A percentile compares a stretch with the other conserved stretches of the same genome.
Conservation (phyloP, 2,113 vertebrate genomes). For the Colistium nudipinnis region DNA sequence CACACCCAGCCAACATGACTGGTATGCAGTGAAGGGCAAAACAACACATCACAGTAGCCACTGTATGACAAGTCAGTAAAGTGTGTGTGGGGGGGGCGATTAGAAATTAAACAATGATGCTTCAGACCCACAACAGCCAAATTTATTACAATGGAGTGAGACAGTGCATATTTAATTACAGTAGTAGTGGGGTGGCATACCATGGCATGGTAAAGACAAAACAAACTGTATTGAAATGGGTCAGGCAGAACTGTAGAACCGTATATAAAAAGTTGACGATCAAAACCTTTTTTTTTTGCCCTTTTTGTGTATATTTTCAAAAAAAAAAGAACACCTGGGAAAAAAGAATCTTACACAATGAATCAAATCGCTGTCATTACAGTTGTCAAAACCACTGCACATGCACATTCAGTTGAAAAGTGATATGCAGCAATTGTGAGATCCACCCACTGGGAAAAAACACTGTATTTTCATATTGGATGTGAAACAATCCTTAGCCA, state of each 20-base stretch:
- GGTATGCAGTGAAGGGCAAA: slow-evolving; percentile 51
- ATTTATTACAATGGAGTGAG: slow-evolving; percentile 75
- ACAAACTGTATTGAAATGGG: slow-evolving; percentile 40
- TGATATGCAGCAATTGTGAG: slow-evolving; percentile 32
- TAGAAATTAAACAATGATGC: slow-evolving; percentile 16
- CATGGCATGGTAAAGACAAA: slow-evolving; percentile 43
- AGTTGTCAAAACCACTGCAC: slow-evolving; percentile 31
- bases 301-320: slow-evolving; percentile 19
- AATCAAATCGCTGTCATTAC: slow-evolving; percentile 23
- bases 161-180: slow-evolving; percentile 79
- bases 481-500: slow-evolving; percentile 69
- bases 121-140: slow-evolving; percentile 62
- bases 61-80: slow-evolving; percentile 6
- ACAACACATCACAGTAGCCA: slow-evolving; percentile 38
- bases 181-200: slow-evolving; percentile 72
- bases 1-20: slow-evolving; percentile 13
- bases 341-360: slow-evolving; percentile 16
- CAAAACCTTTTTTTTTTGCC: slow-evolving; percentile 17
- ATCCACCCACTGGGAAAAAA: slow-evolving; percentile 23
- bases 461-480: slow-evolving; percentile 30
- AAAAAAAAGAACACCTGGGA: slow-evolving; percentile 23
- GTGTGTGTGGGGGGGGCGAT: not conserved
- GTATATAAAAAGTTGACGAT: slow-evolving; percentile 42
- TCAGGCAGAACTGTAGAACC: slow-evolving; percentile 44
- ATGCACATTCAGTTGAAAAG: slow-evolving; percentile 18